Evolutionary conservation across 2,113 vertebrate genomes (phyloP), one percentile per base, ranked within the genome.

Genomic region (Zosterops lateralis): DNA sequence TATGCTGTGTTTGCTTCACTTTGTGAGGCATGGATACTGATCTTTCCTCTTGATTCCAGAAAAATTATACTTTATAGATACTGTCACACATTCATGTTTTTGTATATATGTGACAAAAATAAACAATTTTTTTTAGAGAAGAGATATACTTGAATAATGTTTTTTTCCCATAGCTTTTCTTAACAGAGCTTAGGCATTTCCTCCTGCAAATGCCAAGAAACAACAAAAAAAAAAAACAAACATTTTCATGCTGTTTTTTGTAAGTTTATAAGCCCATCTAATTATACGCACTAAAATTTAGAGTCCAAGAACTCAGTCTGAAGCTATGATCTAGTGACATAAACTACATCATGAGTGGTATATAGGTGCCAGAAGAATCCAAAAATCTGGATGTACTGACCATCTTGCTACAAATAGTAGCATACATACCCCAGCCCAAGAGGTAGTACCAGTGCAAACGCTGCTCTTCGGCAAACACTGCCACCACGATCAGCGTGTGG

Each of bases 401-500:
- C 26, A 40, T 13, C 25, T 67, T 81, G 9, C 64, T 44, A 18
- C 7, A 47, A 28, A 40, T 6, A 12, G 19, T 5, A 14, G 4
- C 45, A 31, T 82, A 99, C 99, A 78, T 98, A 99, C 99, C 99
- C 99, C 99, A 99, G 86, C 99, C 99, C 66, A 99, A 93, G 34
- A 99, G 98, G 93, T 99, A 99, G 96, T 99, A 99, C 99, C 99
- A 99, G 74, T 98, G 98, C 93, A 99, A 91, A 36, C 97, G 98
- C 66, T 99, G 99, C 24, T 98, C 98, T 82, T 99, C 99, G 0
- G 98, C 98, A 77, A 99, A 99, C 75, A 99, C 98, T 0, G 99
- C 97, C 95, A 99, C 98, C 92, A 99, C 99, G 1, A 99, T 99
- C 90, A 99, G 98, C 0, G 99, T 99, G 95, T 99, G 99, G 48